Conservation (phyloP, 1,140 invertebrate species). For the Oncopeltus fasciatus region DNA sequence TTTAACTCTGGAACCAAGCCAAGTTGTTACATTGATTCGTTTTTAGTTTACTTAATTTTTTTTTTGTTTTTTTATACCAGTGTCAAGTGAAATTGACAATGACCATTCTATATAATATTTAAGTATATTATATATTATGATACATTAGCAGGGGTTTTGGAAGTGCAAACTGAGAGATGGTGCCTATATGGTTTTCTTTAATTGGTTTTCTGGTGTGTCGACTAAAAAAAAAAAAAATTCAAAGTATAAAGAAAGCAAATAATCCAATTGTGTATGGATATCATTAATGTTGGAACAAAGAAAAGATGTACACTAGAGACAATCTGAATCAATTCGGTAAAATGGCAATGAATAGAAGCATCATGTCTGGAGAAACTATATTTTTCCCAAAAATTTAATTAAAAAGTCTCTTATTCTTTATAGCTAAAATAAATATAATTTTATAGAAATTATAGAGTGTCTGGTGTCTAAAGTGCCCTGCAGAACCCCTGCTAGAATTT, state of each 20-base stretch:
- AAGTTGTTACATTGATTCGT: constrained; percentile 12
- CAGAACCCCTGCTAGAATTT: constrained; percentile 11
- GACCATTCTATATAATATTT: constrained; percentile 10
- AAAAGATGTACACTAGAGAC: constrained; percentile 11
- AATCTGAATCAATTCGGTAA: constrained; percentile 8
- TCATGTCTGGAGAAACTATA: background rate
- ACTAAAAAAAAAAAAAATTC: background rate
- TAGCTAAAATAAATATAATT: background rate
- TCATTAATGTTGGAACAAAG: constrained; percentile 14
- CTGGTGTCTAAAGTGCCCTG: background rate
- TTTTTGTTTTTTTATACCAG: background rate
- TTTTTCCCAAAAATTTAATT: background rate
- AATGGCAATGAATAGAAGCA: background rate
- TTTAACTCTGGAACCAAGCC: background rate
- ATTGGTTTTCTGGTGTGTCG: background rate
- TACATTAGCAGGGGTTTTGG: constrained; percentile 8
- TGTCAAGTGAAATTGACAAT: constrained; percentile 3
- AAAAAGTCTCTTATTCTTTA: constrained; percentile 1
- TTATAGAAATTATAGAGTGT: background rate
- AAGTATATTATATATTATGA: constrained; percentile 7
- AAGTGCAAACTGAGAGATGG: background rate
- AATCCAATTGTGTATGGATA: background rate
- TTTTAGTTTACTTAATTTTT: background rate
- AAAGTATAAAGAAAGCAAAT: constrained; percentile 1
- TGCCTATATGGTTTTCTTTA: background rate